Evolutionary conservation across 2,113 vertebrate species (phyloP), one percentile per base, ranked within the genome.

Genomic region (Melanostigma gelatinosum): DNA sequence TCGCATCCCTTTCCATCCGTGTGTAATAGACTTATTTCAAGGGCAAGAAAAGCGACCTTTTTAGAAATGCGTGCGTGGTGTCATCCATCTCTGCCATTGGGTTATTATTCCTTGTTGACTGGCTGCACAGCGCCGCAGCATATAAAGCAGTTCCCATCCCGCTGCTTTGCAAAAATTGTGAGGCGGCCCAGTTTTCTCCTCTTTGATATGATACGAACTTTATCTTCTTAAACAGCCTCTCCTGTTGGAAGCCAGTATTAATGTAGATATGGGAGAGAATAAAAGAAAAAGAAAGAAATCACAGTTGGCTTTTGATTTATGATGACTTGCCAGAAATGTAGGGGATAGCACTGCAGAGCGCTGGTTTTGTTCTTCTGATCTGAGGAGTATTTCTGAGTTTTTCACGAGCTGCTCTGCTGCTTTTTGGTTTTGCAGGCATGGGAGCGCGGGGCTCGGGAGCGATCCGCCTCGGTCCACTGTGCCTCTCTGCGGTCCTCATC

Each of bases 391-490:
- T 54, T 72, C 52, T 77, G 75, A 29, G 24, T 85, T 79, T 34
- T 57, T 74, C 66, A 88, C 52, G 4, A 65, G 34, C 52, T 83
- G 44, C 77, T 83, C n/a, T 86, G 32, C 54, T 88, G 67, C 3
- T 84, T 75, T 74, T 77, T 70, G 75, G 79, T 55, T 95, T 6
- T 93, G 42, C 94, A 99, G 97, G 93, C 92, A 96, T 97, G 96
- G 96, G 96, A 85, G 97, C 97, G 1, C 94, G 95, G 82, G 97
- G 97, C 48, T 97, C 96, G 13, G 90, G 94, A 40, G 92, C 94
- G 1, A 78, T 91, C 48, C 10, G 87, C 72, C 85, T 84, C 13
- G 88, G 27, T 54, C 72, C 86, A 46, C 87, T 86, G 75, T 84
- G 82, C 42, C 52, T 93, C 24, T 91, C 93, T 24, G 85, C 88